These are phyloP conservation scores for Vombatus ursinus DNA, from an alignment of 2,113 vertebrate species.

Conservation along the genomic window DNA sequence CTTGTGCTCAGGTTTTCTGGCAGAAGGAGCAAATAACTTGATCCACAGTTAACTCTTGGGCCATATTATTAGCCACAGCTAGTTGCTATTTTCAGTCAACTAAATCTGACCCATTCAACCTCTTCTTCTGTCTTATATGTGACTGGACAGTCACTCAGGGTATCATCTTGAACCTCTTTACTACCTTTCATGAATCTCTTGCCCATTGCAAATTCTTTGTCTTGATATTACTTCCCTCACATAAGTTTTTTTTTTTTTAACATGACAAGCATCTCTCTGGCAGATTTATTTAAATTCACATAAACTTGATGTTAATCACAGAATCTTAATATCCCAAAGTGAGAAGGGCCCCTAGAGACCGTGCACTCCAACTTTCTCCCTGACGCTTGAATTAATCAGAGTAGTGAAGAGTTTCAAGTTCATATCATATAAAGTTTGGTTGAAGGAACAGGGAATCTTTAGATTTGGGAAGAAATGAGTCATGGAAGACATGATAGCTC, in stretches of 20 bases:
- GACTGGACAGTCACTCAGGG: not conserved
- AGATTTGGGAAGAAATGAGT: too few relatives aligned
- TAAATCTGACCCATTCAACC: not conserved
- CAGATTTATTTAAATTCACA: conserved; percentile 16
- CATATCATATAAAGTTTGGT: too few relatives aligned
- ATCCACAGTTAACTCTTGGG: too few relatives aligned
- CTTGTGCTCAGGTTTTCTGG: too few relatives aligned
- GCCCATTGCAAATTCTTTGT: conserved; percentile 13
- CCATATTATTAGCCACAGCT: not conserved
- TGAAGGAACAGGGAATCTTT: too few relatives aligned
- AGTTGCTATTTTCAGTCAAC: not conserved
- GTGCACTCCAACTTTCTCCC: too few relatives aligned
- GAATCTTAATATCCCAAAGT: too few relatives aligned
- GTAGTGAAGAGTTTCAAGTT: too few relatives aligned
- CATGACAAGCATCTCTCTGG: not conserved
- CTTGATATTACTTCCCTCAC: not conserved
- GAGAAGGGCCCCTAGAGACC: too few relatives aligned
- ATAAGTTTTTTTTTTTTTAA: not conserved
- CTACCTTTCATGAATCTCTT: not conserved
- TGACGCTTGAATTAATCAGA: too few relatives aligned
- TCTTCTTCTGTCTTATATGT: not conserved
- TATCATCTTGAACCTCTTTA: not conserved
- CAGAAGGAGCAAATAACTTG: too few relatives aligned
- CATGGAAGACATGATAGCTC: too few relatives aligned
- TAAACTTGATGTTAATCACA: not conserved